Conservation (phyloP, 2,113 vertebrate species). For the Danionella cerebrum region DNA sequence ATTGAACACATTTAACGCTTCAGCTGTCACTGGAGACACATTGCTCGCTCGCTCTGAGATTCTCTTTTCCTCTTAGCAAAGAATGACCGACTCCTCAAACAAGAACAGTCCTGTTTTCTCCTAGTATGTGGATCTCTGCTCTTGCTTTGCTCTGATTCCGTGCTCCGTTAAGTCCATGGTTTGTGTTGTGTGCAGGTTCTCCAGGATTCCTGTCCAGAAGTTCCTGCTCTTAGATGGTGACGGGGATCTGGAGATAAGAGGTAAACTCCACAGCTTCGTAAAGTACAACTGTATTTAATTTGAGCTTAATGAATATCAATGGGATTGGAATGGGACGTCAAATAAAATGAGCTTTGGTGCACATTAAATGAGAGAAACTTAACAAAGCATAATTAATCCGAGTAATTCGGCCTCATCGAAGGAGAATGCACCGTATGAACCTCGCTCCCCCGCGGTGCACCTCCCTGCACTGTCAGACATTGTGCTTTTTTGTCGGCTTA, state of each 20-base stretch:
- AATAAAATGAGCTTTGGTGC: too few relatives aligned
- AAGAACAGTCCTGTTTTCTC: too few relatives aligned
- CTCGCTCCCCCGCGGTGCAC: neutral
- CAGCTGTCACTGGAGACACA: slow-evolving; percentile 11
- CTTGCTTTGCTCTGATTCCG: too few relatives aligned
- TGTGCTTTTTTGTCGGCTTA: neutral
- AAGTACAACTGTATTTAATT: too few relatives aligned
- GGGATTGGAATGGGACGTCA: too few relatives aligned
- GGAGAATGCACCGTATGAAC: neutral
- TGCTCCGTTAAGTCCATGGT: too few relatives aligned
- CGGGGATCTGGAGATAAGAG: slow-evolving; percentile 56
- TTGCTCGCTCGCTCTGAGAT: slow-evolving; percentile 21
- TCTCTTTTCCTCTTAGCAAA: slow-evolving; percentile 32
- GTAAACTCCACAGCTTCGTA: too few relatives aligned
- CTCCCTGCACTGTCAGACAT: neutral
- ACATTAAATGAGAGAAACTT: neutral
- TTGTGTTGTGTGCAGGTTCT: slow-evolving; percentile 37
- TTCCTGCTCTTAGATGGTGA: slow-evolving; percentile 60
- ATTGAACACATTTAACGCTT: slow-evolving; percentile 50
- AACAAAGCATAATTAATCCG: neutral
- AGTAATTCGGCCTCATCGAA: neutral
- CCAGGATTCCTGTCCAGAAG: slow-evolving; percentile 52
- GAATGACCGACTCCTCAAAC: too few relatives aligned
- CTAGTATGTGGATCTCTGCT: neutral
- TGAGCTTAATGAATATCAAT: too few relatives aligned